These are phyloP conservation scores for Acanthococcus lagerstroemiae DNA, from an alignment of 2,888 invertebrate genomes.

Conservation along the genomic window DNA sequence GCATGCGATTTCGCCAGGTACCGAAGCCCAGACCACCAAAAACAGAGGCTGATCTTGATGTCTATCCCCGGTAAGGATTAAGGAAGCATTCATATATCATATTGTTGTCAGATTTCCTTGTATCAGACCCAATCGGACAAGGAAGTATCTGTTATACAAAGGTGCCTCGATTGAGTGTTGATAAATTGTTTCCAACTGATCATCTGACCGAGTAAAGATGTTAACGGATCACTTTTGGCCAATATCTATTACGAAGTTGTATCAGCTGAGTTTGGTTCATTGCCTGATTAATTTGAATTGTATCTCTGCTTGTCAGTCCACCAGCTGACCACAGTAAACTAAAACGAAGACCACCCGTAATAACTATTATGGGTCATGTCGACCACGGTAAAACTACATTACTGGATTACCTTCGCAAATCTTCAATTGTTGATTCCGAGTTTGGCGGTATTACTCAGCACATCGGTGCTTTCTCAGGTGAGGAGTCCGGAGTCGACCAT, in stretches of 20 bases:
- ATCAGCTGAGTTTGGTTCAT: no score
- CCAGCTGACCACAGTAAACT: conserved; percentile 56
- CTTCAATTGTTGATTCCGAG: conserved; percentile 79
- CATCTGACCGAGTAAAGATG: no score
- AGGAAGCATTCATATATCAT: conserved; percentile 42
- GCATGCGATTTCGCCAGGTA: conserved; percentile 48
- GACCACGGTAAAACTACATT: conserved; percentile 99
- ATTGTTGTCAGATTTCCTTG: conserved; percentile 40
- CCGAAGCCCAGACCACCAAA: background rate
- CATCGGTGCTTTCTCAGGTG: conserved; percentile 91
- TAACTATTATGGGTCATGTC: conserved; percentile 98
- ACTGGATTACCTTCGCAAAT: conserved; percentile 74
- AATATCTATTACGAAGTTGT: no score
- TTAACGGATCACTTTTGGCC: no score
- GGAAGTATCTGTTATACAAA: no score
- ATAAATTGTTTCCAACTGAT: background rate
- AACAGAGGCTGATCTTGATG: no score
- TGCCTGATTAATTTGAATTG: background rate
- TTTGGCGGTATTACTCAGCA: conserved; percentile 99
- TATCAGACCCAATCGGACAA: no score
- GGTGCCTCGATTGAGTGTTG: no score
- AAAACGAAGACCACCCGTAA: conserved; percentile 75
- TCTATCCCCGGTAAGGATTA: conserved; percentile 12
- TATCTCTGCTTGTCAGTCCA: conserved; percentile 43
- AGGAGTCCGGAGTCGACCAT: conserved; percentile 10